Percentiles rank a stretch among this genome's conserved stretches.
These are phyloP conservation scores for Lasiurus cinereus DNA, from an alignment of 2,113 vertebrate genomes.

Conservation along the genomic window DNA sequence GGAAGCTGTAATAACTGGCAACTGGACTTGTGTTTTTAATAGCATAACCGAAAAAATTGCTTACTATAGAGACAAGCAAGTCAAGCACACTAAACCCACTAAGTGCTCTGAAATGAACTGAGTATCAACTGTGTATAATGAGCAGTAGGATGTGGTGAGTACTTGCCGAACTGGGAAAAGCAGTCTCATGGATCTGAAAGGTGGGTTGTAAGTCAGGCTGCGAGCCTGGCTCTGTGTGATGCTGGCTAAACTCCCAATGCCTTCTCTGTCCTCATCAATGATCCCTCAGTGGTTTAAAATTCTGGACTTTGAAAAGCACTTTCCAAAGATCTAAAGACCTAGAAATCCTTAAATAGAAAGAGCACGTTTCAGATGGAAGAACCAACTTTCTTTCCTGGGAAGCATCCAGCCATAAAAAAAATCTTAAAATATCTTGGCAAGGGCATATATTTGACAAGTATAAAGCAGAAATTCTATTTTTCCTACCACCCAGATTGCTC, in stretches of 20 bases:
- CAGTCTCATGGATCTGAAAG: background rate
- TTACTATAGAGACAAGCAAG: slow-evolving; percentile 7
- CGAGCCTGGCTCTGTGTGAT: background rate
- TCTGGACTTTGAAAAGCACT: slow-evolving; percentile 47
- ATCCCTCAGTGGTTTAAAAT: slow-evolving; percentile 57
- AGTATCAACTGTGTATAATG: slow-evolving; percentile 75
- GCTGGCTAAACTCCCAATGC: slow-evolving; percentile 4
- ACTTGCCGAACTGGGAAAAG: background rate
- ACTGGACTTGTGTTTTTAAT: slow-evolving; percentile 31
- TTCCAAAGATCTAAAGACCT: slow-evolving; percentile 61
- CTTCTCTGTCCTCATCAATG: slow-evolving; percentile 40
- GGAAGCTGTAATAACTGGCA: slow-evolving; percentile 54
- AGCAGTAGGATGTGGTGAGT: background rate
- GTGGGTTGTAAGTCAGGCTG: background rate
- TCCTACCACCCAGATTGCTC: background rate
- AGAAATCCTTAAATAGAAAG: slow-evolving; percentile 59
- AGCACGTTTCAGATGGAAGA: slow-evolving; percentile 60
- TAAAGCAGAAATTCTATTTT: slow-evolving; percentile 58
- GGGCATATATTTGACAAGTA: slow-evolving; percentile 4
- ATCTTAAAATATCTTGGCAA: slow-evolving; percentile 58
- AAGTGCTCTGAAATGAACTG: slow-evolving; percentile 63
- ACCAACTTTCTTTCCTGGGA: slow-evolving; percentile 62
- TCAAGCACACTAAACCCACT: slow-evolving; percentile 37
- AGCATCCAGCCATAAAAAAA: slow-evolving; percentile 29
- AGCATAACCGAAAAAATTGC: background rate